These are phyloP conservation scores for chimpanzee (Pan troglodytes) DNA, from an alignment of 2,113 vertebrate species.

Conservation along the genomic window NHGRI_mPanTro3-v2.1_pri NC_072407.2:118693501-118694000, in stretches of 20 bases:
- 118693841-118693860: not conserved
- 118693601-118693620: not conserved
- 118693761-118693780: not conserved
- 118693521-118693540: not conserved
- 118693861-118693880: not conserved
- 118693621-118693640: not conserved
- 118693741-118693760: not conserved
- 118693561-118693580: not conserved
- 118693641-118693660: not conserved
- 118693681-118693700: not conserved
- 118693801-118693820: not conserved
- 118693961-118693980: not conserved
- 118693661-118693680: not conserved
- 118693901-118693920: not conserved
- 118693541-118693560: not conserved
- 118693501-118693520: not conserved
- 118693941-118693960: not conserved
- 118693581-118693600: not conserved
- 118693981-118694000: not conserved
- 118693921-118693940: not conserved
- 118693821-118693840: not conserved
- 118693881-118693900: not conserved
- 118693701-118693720: not conserved
- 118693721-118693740: not conserved
- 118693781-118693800: not conserved